Conservation (phyloP, 2,113 vertebrate genomes). For the Cyprinodon tularosa region DNA sequence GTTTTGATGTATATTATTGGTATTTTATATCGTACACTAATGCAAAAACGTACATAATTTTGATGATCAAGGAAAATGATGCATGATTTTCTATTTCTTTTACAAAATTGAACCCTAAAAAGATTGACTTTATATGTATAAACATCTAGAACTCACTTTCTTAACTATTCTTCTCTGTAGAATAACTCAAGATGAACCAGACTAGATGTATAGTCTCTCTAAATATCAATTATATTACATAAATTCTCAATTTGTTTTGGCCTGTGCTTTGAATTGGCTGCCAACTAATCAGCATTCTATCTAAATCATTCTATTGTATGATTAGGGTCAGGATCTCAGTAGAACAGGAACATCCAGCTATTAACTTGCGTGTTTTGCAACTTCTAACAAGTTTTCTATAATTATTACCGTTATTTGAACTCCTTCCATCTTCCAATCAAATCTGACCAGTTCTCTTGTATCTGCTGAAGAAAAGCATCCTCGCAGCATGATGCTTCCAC, state of each 20-base stretch:
- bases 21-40: not conserved
- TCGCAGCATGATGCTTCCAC: too few relatives aligned
- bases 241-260: not conserved
- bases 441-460: not conserved
- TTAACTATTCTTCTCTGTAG: not conserved
- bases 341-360: not conserved
- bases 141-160: not conserved
- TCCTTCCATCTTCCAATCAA: not conserved
- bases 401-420: not conserved
- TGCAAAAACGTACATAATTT: not conserved
- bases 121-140: not conserved
- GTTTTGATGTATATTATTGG: slow-evolving; percentile 3
- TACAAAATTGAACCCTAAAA: not conserved
- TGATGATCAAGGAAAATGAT: not conserved
- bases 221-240: not conserved
- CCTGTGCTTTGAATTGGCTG: not conserved
- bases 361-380: not conserved
- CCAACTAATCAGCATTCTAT: not conserved
- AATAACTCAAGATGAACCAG: not conserved
- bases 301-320: not conserved
- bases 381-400: not conserved
- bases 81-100: not conserved
- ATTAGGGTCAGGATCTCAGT: not conserved
- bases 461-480: not conserved
- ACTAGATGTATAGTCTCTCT: not conserved